A percentile compares a stretch with the other conserved stretches of the same genome.
Conservation (phyloP, 2,113 vertebrate genomes). For the Herpetotheres cachinnans region DNA sequence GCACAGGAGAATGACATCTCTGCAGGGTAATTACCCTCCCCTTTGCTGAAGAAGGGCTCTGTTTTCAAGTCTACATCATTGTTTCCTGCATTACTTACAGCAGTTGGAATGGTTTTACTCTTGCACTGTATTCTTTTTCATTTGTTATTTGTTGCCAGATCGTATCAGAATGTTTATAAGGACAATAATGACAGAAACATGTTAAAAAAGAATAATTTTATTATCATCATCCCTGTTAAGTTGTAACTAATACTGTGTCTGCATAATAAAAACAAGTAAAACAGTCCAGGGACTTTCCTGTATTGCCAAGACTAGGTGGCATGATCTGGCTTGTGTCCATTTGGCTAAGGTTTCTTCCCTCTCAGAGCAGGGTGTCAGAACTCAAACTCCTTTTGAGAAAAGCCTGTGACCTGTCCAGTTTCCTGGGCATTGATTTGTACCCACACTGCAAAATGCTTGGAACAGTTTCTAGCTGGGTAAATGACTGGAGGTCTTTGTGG, state of each 20-base stretch:
- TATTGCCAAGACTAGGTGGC: background rate
- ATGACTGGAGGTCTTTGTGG: background rate
- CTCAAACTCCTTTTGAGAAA: background rate
- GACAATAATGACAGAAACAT: background rate
- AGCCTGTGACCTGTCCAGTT: background rate
- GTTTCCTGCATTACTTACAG: background rate
- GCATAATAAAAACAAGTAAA: background rate
- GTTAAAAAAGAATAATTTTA: background rate
- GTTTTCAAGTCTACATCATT: background rate
- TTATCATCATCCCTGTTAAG: background rate
- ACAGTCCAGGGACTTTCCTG: background rate
- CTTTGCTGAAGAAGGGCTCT: background rate
- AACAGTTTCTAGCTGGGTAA: background rate
- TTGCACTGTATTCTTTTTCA: background rate
- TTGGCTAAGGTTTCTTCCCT: background rate
- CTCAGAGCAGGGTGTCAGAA: background rate
- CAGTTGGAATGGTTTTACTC: background rate
- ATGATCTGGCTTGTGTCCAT: background rate
- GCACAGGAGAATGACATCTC: background rate
- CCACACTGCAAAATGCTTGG: background rate
- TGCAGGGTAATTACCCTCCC: background rate
- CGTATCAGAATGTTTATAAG: background rate
- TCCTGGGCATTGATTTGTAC: background rate
- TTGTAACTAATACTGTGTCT: background rate
- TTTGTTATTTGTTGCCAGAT: background rate